These are phyloP conservation scores for Pelvicachromis taeniatus DNA, from an alignment of 2,113 vertebrate species.

Conservation along the genomic window DNA sequence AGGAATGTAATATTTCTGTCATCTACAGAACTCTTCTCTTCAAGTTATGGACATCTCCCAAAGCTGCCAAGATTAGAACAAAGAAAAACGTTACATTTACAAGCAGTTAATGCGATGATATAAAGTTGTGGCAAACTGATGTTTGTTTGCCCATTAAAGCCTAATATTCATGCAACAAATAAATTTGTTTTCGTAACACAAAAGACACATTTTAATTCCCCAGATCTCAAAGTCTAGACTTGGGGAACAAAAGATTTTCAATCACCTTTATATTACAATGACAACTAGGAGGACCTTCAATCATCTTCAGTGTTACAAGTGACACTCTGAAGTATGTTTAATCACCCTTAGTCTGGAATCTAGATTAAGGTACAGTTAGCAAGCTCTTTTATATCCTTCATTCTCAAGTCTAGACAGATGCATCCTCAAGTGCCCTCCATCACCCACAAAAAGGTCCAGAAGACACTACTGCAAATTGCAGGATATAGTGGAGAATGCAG, in stretches of 20 bases:
- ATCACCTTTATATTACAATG: background rate
- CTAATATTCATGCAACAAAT: background rate
- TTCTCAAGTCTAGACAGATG: background rate
- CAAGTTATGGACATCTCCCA: no score
- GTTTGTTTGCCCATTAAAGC: background rate
- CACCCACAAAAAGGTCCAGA: background rate
- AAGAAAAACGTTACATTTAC: background rate
- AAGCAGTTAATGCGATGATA: background rate
- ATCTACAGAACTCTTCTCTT: no score
- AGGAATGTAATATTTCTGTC: no score
- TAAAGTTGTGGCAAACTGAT: background rate
- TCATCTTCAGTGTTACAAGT: constrained; percentile 2
- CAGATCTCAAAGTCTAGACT: background rate
- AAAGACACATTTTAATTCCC: background rate
- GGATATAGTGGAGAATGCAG: background rate
- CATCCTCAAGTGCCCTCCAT: background rate
- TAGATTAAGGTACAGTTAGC: background rate
- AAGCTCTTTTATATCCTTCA: background rate
- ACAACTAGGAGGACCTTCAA: background rate
- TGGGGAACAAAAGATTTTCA: background rate
- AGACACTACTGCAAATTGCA: background rate
- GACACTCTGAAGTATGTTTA: background rate
- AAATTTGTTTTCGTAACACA: background rate
- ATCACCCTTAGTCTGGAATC: constrained; percentile 8
- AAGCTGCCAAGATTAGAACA: no score